A percentile compares a stretch with the other conserved stretches of the same genome.
Evolutionary conservation across 2,888 invertebrate genomes (phyloP).

Genomic region (Aplocera efformata): DNA sequence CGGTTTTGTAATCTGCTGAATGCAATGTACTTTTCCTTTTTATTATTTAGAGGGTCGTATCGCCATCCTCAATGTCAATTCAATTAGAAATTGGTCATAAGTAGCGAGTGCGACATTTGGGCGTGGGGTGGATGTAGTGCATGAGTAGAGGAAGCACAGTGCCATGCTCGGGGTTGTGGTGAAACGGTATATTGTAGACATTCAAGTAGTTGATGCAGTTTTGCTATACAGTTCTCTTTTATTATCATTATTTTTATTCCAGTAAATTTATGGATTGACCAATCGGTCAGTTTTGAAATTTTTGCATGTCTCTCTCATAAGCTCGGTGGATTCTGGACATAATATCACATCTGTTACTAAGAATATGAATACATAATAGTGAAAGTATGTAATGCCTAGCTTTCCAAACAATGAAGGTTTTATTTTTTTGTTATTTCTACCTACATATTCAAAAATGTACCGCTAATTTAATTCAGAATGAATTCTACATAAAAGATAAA

Average conservation of each 20-base stretch:
- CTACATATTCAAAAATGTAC: no score
- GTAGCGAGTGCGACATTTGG: slow-evolving; percentile 11
- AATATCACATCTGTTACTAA: background rate
- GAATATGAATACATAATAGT: no score
- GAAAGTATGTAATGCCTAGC: no score
- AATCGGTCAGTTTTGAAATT: slow-evolving; percentile 32
- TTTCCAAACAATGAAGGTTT: no score
- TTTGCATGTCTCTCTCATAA: slow-evolving; percentile 56
- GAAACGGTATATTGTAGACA: slow-evolving; percentile 45
- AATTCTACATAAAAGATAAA: no score
- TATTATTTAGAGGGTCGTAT: slow-evolving; percentile 15
- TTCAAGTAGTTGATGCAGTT: slow-evolving; percentile 70
- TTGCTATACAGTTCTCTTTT: slow-evolving; percentile 68
- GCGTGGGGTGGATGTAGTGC: slow-evolving; percentile 57
- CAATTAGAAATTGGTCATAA: slow-evolving; percentile 5
- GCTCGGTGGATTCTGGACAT: slow-evolving; percentile 50
- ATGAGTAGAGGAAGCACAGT: slow-evolving; percentile 73
- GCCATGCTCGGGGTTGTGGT: slow-evolving; percentile 77
- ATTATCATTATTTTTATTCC: slow-evolving; percentile 48
- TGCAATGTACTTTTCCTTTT: slow-evolving; percentile 9
- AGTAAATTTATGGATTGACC: slow-evolving; percentile 27
- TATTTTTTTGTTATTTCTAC: no score
- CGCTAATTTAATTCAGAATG: no score
- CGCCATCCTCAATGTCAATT: slow-evolving; percentile 9
- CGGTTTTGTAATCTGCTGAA: slow-evolving; percentile 4